Evolutionary conservation across 1,140 invertebrate species (phyloP), one percentile per base, ranked within the genome.

Genomic region (Harlomillsia oculata): DNA sequence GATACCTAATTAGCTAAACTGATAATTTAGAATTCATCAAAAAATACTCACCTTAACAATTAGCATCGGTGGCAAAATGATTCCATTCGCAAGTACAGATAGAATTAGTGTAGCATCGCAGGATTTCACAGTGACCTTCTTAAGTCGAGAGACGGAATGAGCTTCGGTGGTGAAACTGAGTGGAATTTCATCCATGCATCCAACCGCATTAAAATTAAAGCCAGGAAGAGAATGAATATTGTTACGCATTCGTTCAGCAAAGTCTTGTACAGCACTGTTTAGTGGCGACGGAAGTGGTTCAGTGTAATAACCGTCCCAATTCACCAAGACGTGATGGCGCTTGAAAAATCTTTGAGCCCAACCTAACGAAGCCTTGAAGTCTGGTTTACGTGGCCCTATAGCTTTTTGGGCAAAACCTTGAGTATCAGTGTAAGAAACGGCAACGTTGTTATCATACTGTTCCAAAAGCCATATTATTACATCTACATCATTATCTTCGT

Each of bases 341-440:
- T 66, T 63, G 36, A 64, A 60, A 37, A 68, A 67, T 1, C 66
- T 58, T 6, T 55, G 40, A 3, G 56, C 61, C 65, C 65, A 68
- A 4, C 64, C 64, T 9, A 53, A n/a, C 8, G 66, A 67, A 16
- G 65, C 67, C 46, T 59, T 60, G 30, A 66, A 66, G 23, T 52
- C 48, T 18, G 59, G 44, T 45, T 56, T 59, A 6, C 32, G 37
- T 34, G 58, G 16, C 21, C 16, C 25, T 5, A 62, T 25, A 11
- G 48, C 34, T 13, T 25, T 44, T 21, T 55, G 49, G 16, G 56
- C 65, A 34, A 45, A 53, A 11, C 30, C 20, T 36, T 66, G 67
- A n/a, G 67, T 28, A 6, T 57, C 56, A 37, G 50, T 13, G 25
- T 64, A 61, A 8, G 50, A 53, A 0, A 68, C 53, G 9, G 53